These are phyloP conservation scores for Geotrypetes seraphini DNA, from an alignment of 2,797 vertebrate genomes.

Conservation along the genomic window DNA sequence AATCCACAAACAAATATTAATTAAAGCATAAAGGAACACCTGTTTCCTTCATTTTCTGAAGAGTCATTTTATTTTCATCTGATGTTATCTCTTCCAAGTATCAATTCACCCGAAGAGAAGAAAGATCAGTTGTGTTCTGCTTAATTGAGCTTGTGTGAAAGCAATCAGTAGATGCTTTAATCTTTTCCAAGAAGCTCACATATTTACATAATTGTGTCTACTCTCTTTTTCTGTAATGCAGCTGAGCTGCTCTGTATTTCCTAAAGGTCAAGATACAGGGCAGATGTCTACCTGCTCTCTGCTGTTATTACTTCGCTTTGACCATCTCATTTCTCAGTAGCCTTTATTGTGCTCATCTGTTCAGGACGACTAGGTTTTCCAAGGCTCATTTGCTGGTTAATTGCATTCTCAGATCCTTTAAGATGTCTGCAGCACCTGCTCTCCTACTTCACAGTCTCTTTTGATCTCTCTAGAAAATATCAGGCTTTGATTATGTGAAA, in stretches of 20 bases:
- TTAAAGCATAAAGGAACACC: too few species aligned
- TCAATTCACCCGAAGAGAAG: constrained; percentile 3
- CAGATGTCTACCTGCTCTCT: constrained; percentile 22
- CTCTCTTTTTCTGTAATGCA: constrained; percentile 5
- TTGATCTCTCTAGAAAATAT: constrained; percentile 53
- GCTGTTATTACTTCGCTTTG: constrained; percentile 42
- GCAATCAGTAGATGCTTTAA: constrained; percentile 30
- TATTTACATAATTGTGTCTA: constrained; percentile 42
- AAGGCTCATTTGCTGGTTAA: constrained; percentile 88
- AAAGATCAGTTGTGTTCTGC: not conserved
- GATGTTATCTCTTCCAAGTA: constrained; percentile 2
- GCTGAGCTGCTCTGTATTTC: constrained; percentile 19
- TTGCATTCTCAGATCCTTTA: constrained; percentile 71
- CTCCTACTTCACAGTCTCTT: constrained; percentile 48
- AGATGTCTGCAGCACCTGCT: constrained; percentile 49
- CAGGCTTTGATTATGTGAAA: constrained; percentile 51
- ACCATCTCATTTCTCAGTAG: constrained; percentile 53
- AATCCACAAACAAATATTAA: too few species aligned
- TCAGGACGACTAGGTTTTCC: constrained; percentile 62
- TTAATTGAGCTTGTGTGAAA: constrained; percentile 23
- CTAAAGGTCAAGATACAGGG: constrained; percentile 38
- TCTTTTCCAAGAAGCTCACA: constrained; percentile 11
- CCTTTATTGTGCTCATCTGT: constrained; percentile 68
- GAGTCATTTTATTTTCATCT: not conserved
- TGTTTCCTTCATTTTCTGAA: constrained; percentile 10